Evolutionary conservation across 2,888 invertebrate genomes (phyloP).

Genomic region (Tanytarsus gracilentus): DNA sequence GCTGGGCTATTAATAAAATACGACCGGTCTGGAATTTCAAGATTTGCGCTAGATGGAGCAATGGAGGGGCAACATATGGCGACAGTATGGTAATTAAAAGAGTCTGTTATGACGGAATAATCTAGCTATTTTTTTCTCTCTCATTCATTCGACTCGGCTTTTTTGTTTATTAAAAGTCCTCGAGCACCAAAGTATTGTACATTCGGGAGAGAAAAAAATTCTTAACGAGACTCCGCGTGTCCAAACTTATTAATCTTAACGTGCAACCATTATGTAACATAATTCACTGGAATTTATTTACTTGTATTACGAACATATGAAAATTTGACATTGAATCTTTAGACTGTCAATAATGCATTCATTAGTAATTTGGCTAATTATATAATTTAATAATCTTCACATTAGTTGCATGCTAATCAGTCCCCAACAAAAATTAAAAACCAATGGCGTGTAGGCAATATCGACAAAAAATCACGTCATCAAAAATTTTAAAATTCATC

Average conservation of each 20-base stretch:
- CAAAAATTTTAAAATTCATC: constrained; percentile 1
- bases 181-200: too few species aligned
- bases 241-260: too few species aligned
- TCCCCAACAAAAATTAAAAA: not conserved
- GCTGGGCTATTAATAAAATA: not conserved
- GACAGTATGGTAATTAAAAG: constrained; percentile 25
- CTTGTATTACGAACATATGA: too few species aligned
- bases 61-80: constrained; percentile 18
- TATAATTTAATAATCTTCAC: too few species aligned
- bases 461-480: constrained; percentile 1
- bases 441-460: not conserved
- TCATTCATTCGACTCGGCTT: not conserved
- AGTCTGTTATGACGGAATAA: constrained; percentile 9
- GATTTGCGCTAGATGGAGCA: not conserved
- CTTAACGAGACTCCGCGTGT: too few species aligned
- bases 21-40: constrained; percentile 19
- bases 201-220: too few species aligned
- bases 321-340: too few species aligned
- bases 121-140: not conserved
- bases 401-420: constrained; percentile 1
- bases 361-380: too few species aligned
- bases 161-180: not conserved
- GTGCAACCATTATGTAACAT: too few species aligned
- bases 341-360: too few species aligned
- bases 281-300: too few species aligned